Percentiles rank a stretch among this genome's conserved stretches.
Evolutionary conservation across 2,888 invertebrate genomes (phyloP).

Genomic region (Chydorus sphaericus): DNA sequence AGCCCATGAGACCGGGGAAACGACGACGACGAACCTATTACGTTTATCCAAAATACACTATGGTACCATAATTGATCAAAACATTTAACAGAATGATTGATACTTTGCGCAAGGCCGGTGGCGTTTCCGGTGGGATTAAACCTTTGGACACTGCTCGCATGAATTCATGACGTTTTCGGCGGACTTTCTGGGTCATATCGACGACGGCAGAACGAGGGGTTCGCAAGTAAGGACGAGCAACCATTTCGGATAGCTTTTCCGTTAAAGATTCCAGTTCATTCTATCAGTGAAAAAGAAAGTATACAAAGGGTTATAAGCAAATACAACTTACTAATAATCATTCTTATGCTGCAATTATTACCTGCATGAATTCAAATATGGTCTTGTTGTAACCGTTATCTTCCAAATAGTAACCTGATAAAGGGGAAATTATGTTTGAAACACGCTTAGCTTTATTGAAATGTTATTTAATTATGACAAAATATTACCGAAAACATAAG

Average conservation of each 20-base stretch:
- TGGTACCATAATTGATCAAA: too few relatives aligned
- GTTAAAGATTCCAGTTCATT: conserved; percentile 49
- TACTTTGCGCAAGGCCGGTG: conserved; percentile 40
- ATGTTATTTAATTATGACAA: background rate
- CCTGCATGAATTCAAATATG: conserved; percentile 54
- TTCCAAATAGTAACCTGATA: conserved; percentile 40
- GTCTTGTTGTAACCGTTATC: conserved; percentile 47
- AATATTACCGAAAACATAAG: conserved; percentile 41
- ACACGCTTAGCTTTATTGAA: too few relatives aligned
- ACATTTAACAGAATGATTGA: too few relatives aligned
- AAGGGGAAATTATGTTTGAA: background rate
- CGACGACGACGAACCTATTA: conserved; percentile 31
- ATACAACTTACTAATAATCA: background rate
- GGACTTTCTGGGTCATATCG: conserved; percentile 41
- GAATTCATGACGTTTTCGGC: conserved; percentile 46
- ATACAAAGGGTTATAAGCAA: background rate
- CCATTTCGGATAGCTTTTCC: conserved; percentile 48
- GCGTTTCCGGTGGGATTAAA: conserved; percentile 41
- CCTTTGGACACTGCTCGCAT: conserved; percentile 43
- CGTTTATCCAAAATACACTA: too few relatives aligned
- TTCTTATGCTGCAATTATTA: conserved; percentile 22
- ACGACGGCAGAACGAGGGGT: conserved; percentile 46
- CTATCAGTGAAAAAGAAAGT: conserved; percentile 27
- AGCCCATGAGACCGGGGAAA: conserved; percentile 28
- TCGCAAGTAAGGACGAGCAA: conserved; percentile 44